Base-by-base conservation (phyloP, 2,113 vertebrate genomes). In the Agapornis roseicollis region DNA sequence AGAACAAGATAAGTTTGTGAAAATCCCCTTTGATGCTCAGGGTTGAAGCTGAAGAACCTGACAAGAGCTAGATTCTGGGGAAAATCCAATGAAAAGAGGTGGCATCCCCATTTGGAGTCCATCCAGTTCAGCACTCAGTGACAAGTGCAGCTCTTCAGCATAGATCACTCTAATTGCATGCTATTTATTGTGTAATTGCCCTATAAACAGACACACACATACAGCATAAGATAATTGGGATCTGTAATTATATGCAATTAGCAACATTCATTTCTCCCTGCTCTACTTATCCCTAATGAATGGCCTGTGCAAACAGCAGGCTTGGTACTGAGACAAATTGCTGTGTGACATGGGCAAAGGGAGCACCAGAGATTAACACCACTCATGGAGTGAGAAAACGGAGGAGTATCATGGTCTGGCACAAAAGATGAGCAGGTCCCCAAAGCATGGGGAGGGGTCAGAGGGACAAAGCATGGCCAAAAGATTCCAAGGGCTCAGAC, bases 191-290 rank as follows among this genome's bases (percentile, higher is more conserved):
- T n/a, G 41, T 96, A 97, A 97, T 96, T 97, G 95, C 86, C 88
- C 90, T 96, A 79, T 96, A 97, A 97, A 96, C 95, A 97, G 88
- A 96, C 42, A 88, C 80, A 95, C 94, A 88, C 88, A 97, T 35
- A 64, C 41, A 96, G 95, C 93, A 95, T 58, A 89, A 95, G 88
- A 90, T 86, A 74, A 91, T 69, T 94, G 81, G 90, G 84, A 93
- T 95, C 53, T 85, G 83, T 96, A 91, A 97, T 97, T 96, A 90
- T 87, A 88, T 94, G 92, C 93, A 96, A 96, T 97, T 96, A 97
- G 66, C 60, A 71, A 82, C 79, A 93, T 94, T 97, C 91, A 95
- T 83, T 96, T 91, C 93, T 97, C 96, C 71, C 88, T 88, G 90
- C 79, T 96, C 93, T 91, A 90, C 66, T 97, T 96, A 92, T 91